A percentile compares a stretch with the other conserved stretches of the same genome.
Conservation (phyloP, 2,888 invertebrate species). For the Acanthoscelides obtectus region DNA sequence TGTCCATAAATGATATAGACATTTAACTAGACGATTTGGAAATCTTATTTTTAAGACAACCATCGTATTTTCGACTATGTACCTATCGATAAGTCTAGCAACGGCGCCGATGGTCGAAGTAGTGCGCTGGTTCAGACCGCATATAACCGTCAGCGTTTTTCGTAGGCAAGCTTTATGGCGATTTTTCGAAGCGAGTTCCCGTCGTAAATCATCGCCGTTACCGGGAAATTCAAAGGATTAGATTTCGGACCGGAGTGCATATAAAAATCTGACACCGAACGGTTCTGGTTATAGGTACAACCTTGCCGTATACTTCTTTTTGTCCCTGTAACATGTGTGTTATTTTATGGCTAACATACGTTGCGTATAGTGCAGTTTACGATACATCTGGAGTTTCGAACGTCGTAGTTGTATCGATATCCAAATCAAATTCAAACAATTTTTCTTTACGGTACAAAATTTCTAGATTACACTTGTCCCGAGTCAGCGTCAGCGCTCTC, state of each 20-base stretch:
- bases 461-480: no score
- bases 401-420: no score
- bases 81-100: no score
- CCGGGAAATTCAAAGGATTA: not conserved
- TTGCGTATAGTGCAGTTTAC: not conserved
- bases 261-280: not conserved
- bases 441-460: no score
- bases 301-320: not conserved
- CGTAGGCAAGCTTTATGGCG: slow-evolving; percentile 14
- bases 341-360: not conserved
- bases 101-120: not conserved
- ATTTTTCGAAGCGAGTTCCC: slow-evolving; percentile 6
- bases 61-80: no score
- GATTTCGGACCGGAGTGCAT: not conserved
- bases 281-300: not conserved
- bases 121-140: not conserved
- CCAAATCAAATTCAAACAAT: no score
- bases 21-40: no score
- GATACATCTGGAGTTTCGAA: not conserved
- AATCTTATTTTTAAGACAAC: no score
- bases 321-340: not conserved
- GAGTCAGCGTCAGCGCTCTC: no score
- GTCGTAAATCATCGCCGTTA: not conserved
- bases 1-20: no score
- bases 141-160: not conserved